Base-by-base conservation (phyloP, 2,113 vertebrate genomes). In the Hippocampus zosterae region DNA sequence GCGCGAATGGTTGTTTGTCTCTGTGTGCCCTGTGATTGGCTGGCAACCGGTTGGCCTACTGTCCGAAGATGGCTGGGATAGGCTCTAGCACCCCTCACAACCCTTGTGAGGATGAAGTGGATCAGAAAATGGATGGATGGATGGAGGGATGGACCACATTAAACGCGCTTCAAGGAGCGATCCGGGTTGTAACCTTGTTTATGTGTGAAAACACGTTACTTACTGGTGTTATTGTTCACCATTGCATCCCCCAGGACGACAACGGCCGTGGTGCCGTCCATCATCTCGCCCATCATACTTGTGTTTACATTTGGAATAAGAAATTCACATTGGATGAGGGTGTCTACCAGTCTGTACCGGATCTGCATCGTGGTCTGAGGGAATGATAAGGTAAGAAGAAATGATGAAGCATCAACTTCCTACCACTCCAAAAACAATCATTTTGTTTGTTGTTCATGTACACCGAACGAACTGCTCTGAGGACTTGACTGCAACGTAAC, bases 271-370 rank as follows among this genome's bases (percentile, higher is more conserved):
- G 23, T 65, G 7, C 62, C 62, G 41, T 65, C 62, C 37, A 44
- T 1, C 10, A 6, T 46, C 62, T 65, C 46, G 19, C 18, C 48
- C 5, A 8, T 27, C 1, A 0, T 8, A 63, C 41, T 59, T 71
- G 64, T 37, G 16, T 70, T 83, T 11, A 44, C 11, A 0, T 1
- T 6, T 0, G 37, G 15, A 0, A 89, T 1, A 0, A 0, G 2
- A 29, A 88, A 89, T 61, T 52, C 44, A 4, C 88, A 89, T 41
- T 18, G n/a, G 65, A 85, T 79, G 1, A 52, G 2, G 0, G 0
- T 5, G 7, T 1, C 55, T 0, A 0, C 8, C 21, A 65, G n/a
- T 1, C 0, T 3, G 23, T 67, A 64, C 16, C 11, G 50, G 19
- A 81, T 70, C 0, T 23, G 23, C 46, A 0, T 67, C 29, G 64